These are phyloP conservation scores for Artemia franciscana DNA, from an alignment of 1,140 invertebrate genomes.

Conservation along the genomic window DNA sequence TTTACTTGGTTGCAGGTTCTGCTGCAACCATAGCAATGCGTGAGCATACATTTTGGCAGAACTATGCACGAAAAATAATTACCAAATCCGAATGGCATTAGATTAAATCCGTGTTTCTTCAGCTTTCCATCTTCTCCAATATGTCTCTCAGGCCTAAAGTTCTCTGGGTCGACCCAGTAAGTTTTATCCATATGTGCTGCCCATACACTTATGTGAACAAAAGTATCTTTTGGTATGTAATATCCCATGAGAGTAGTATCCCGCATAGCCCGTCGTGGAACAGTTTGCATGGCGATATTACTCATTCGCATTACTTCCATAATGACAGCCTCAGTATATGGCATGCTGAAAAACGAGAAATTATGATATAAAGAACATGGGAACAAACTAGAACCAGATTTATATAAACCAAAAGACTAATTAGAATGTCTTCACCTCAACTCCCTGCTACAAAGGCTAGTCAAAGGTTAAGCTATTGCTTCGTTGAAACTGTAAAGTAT, in stretches of 20 bases:
- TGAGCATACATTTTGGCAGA: neutral
- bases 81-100: constrained; percentile 52
- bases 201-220: constrained; percentile 33
- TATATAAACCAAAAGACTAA: too few relatives aligned
- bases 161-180: constrained; percentile 36
- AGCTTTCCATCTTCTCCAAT: constrained; percentile 28
- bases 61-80: constrained; percentile 10
- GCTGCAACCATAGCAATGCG: too few relatives aligned
- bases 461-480: too few relatives aligned
- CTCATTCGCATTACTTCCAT: constrained; percentile 8
- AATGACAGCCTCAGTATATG: constrained; percentile 5
- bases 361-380: neutral
- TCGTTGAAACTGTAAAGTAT: too few relatives aligned
- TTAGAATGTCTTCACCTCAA: too few relatives aligned
- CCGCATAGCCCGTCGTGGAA: constrained; percentile 5
- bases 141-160: constrained; percentile 46
- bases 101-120: constrained; percentile 18
- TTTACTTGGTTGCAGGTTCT: too few relatives aligned
- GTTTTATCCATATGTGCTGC: constrained; percentile 34
- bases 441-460: too few relatives aligned
- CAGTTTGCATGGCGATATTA: constrained; percentile 2
- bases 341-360: constrained; percentile 1
- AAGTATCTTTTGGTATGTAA: constrained; percentile 21
- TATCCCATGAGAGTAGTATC: constrained; percentile 4
- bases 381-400: too few relatives aligned